These are phyloP conservation scores for Austrolebias charrua DNA, from an alignment of 2,797 vertebrate species.

Conservation along the genomic window DNA sequence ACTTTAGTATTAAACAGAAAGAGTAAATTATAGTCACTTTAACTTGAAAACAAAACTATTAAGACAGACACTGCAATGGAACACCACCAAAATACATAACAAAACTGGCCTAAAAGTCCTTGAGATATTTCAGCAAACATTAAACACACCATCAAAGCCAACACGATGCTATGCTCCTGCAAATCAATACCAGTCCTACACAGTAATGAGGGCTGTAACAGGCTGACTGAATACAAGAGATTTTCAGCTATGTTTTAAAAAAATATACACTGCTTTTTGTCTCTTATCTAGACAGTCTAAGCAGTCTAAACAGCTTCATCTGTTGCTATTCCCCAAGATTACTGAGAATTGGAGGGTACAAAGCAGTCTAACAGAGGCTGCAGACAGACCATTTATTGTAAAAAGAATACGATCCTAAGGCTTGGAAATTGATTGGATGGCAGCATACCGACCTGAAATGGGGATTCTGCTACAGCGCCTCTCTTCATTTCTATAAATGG, in stretches of 20 bases:
- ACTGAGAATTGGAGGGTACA: conserved; percentile 26
- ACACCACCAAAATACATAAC: conserved; percentile 5
- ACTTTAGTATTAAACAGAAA: conserved; percentile 6
- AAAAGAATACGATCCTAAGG: conserved; percentile 26
- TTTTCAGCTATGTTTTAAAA: conserved; percentile 37
- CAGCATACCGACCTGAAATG: conserved; percentile 9
- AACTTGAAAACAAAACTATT: conserved; percentile 3
- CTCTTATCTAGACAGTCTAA: conserved; percentile 14
- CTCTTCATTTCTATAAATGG: conserved; percentile 17
- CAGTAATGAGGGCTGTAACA: conserved; percentile 42
- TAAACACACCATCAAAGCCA: conserved; percentile 50
- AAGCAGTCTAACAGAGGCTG: conserved; percentile 10
- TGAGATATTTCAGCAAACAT: conserved; percentile 35
- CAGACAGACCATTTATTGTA: conserved; percentile 21
- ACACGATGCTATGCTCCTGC: conserved; percentile 28
- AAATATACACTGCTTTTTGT: conserved; percentile 20
- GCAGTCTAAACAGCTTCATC: conserved; percentile 12
- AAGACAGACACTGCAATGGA: conserved; percentile 9
- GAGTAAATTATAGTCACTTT: neutral
- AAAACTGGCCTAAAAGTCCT: conserved; percentile 16
- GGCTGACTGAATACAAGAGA: conserved; percentile 37
- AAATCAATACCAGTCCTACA: conserved; percentile 51
- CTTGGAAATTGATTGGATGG: conserved; percentile 26
- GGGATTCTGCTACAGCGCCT: conserved; percentile 6
- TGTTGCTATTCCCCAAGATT: conserved; percentile 17